Percentiles rank a stretch among this genome's conserved stretches.
Conservation (phyloP, 2,888 invertebrate genomes). For the Galerucella nymphaeae region DNA sequence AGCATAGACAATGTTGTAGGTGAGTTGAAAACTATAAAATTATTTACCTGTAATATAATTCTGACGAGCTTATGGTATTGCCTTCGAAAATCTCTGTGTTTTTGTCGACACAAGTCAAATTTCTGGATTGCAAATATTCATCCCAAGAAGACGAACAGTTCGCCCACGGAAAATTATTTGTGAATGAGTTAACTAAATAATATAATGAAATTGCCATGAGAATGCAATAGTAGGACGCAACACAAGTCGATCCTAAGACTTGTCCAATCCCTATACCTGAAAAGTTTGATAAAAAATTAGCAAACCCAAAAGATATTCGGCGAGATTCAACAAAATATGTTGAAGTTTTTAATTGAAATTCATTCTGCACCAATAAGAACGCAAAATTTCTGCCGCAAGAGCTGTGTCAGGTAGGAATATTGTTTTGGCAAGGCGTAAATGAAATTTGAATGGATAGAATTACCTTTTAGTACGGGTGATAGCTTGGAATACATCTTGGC, state of each 20-base stretch:
- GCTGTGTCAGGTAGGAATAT: no score
- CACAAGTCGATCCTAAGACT: constrained; percentile 71
- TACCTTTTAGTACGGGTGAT: constrained; percentile 83
- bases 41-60: constrained; percentile 69
- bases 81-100: constrained; percentile 18
- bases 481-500: constrained; percentile 76
- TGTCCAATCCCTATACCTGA: constrained; percentile 78
- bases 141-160: constrained; percentile 72
- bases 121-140: constrained; percentile 43
- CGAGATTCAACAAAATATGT: no score
- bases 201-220: constrained; percentile 79
- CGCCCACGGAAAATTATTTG: constrained; percentile 79
- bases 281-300: constrained; percentile 25
- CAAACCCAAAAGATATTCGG: no score
- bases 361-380: no score
- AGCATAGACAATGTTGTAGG: no score
- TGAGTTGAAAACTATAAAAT: background rate
- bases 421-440: no score
- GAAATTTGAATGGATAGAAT: background rate
- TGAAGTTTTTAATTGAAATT: no score
- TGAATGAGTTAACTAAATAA: constrained; percentile 80
- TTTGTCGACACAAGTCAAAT: constrained; percentile 52
- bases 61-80: constrained; percentile 63
- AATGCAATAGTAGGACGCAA: constrained; percentile 82
- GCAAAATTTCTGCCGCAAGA: no score